Evolutionary conservation across 1,140 invertebrate species (phyloP).

Genomic region (Pseudomyrmex pallidus): DNA sequence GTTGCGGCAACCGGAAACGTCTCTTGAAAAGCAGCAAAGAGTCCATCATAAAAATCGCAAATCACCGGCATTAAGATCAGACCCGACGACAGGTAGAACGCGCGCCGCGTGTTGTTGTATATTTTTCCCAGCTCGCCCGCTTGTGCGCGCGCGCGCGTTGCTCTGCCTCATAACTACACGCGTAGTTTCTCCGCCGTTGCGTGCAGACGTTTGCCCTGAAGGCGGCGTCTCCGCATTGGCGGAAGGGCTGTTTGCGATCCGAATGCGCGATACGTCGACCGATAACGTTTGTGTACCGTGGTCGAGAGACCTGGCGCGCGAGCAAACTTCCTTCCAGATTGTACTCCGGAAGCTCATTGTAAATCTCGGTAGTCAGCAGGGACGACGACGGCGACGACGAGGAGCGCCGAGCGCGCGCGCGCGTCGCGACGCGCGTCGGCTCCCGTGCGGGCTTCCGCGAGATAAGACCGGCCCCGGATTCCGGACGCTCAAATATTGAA

Average conservation of each 20-base stretch:
- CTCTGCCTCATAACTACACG: conserved; percentile 20
- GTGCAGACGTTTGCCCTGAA: conserved; percentile 46
- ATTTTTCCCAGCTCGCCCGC: conserved; percentile 31
- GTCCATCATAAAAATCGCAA: conserved; percentile 30
- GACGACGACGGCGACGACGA: conserved; percentile 40
- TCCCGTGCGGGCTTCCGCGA: conserved; percentile 63
- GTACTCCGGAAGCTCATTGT: conserved; percentile 83
- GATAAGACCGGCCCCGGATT: conserved; percentile 76
- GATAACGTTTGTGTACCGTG: conserved; percentile 77
- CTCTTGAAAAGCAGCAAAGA: background rate
- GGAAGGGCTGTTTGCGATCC: conserved; percentile 75
- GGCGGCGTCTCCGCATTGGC: conserved; percentile 69
- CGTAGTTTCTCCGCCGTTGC: conserved; percentile 42
- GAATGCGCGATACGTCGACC: conserved; percentile 74
- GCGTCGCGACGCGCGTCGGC: conserved; percentile 22
- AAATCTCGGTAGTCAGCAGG: conserved; percentile 82
- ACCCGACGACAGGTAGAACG: background rate
- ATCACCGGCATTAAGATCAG: conserved; percentile 18
- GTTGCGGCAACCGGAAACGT: background rate
- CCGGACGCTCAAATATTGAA: conserved; percentile 82
- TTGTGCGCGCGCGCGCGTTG: background rate
- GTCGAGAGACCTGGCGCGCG: conserved; percentile 72
- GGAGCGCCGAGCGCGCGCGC: conserved; percentile 1
- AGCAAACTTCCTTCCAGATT: conserved; percentile 83
- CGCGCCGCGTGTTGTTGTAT: background rate